Base-by-base conservation (phyloP, 2,888 invertebrate genomes). In the Anticlea derivata region DNA sequence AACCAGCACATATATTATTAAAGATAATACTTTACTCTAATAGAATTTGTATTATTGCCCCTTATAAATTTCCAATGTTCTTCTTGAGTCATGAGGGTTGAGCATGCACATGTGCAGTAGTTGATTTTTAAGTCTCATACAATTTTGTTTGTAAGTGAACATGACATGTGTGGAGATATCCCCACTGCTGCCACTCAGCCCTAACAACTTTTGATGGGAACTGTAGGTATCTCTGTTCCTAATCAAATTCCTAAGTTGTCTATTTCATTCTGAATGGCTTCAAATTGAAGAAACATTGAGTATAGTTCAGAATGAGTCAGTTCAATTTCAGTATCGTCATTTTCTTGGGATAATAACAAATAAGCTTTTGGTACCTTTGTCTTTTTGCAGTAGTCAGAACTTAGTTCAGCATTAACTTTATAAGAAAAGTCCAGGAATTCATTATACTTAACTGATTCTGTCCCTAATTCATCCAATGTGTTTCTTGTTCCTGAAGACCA, bases 361-460 rank as follows among this genome's bases (percentile, higher is more conserved):
- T 89, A 89, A 5, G 82, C 78, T 67, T 89, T 90, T 29, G 89
- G 80, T 7, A 82, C 62, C 64, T 86, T 89, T 57, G 79, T 74
- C 61, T 85, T 88, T 59, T 85, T 88, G 11, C 76, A 74, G 57
- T 72, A 77, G 45, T 82, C 81, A 26, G 89, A 89, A 70, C 89
- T 86, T 34, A 90, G 65, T 61, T 90, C 90, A 38, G 86, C 83
- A 75, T 86, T 86, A 46, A 89, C 62, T 59, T 80, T 82, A 83
- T 85, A 90, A 26, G 80, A 67, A 59, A 88, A 78, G 50, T 77
- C 68, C 13, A 83, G 54, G 7, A 62, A 51, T 27, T 78, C 71
- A 46, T 65, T 68, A 41, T 61, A 60, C 41, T 75, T 70, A 31
- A 65, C 63, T 27, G 63, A 39, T 35, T 72, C 70, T 26, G 72